Evolutionary conservation across 2,797 vertebrate species (phyloP).

Genomic region (Eptatretus atami): DNA sequence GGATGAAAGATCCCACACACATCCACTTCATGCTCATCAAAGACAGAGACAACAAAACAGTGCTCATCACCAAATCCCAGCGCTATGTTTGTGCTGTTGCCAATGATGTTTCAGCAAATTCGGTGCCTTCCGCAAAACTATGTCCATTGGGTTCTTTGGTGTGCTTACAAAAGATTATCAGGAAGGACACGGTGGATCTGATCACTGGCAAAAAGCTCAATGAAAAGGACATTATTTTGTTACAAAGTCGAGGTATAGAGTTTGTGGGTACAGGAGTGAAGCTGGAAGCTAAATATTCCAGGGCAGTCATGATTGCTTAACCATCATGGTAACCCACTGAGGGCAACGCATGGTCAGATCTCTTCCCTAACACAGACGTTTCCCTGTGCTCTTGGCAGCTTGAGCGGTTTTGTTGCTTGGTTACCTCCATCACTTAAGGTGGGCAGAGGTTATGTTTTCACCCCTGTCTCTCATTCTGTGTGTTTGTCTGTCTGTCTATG

Average conservation of each 20-base stretch:
- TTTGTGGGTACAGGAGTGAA: too few relatives aligned
- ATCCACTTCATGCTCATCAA: slow-evolving; percentile 36
- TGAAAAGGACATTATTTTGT: slow-evolving; percentile 34
- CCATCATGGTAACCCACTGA: too few relatives aligned
- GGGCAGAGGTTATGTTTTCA: too few relatives aligned
- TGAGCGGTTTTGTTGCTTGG: too few relatives aligned
- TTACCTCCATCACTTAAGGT: too few relatives aligned
- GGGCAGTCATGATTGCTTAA: too few relatives aligned
- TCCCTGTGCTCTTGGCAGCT: too few relatives aligned
- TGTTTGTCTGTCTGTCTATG: too few relatives aligned
- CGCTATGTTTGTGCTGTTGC: slow-evolving; percentile 51
- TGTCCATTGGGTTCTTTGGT: slow-evolving; percentile 43
- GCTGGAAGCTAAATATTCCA: too few relatives aligned
- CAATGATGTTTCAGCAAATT: slow-evolving; percentile 41
- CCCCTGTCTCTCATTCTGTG: too few relatives aligned
- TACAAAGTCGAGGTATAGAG: slow-evolving; percentile 18
- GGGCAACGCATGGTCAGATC: too few relatives aligned
- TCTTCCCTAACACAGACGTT: too few relatives aligned
- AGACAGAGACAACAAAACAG: slow-evolving; percentile 29
- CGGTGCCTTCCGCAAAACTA: slow-evolving; percentile 39
- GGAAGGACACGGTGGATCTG: slow-evolving; percentile 47
- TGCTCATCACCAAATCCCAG: slow-evolving; percentile 40
- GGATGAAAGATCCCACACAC: slow-evolving; percentile 32
- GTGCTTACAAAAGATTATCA: slow-evolving; percentile 50
- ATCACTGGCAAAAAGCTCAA: slow-evolving; percentile 25